Conservation (phyloP, 2,113 vertebrate genomes). For the Isichthys henryi region DNA sequence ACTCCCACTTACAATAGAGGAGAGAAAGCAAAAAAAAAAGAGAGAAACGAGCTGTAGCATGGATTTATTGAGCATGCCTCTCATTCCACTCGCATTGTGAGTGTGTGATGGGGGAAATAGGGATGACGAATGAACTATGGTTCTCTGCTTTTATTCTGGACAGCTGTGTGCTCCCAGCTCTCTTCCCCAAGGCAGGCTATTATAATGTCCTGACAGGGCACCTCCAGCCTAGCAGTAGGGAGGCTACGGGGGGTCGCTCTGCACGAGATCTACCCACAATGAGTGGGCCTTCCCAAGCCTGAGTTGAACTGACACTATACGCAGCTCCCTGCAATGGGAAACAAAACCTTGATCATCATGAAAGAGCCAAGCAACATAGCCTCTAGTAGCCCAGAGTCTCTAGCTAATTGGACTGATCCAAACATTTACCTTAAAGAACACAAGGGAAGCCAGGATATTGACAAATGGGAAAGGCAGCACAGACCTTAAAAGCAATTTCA, state of each 20-base stretch:
- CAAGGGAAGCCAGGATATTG: neutral
- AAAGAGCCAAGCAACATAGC: neutral
- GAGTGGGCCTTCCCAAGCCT: conserved; percentile 22
- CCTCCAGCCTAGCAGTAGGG: conserved; percentile 43
- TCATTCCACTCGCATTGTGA: neutral
- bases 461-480: neutral
- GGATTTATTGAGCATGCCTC: neutral
- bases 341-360: neutral
- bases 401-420: conserved; percentile 6
- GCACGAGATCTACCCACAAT: conserved; percentile 36
- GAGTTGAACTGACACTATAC: neutral
- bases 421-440: neutral
- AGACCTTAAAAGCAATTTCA: neutral
- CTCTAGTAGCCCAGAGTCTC: neutral
- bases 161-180: conserved; percentile 7
- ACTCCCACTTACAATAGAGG: conserved; percentile 41
- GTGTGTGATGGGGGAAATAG: conserved; percentile 3
- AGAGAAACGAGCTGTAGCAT: neutral
- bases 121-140: neutral
- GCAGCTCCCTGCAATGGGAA: neutral
- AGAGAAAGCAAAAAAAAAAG: conserved; percentile 44
- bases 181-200: neutral
- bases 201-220: neutral
- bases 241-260: conserved; percentile 27
- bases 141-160: neutral